Evolutionary conservation across 2,113 vertebrate genomes (phyloP), one percentile per base, ranked within the genome.

Genomic region (Noturus placidus): DNA sequence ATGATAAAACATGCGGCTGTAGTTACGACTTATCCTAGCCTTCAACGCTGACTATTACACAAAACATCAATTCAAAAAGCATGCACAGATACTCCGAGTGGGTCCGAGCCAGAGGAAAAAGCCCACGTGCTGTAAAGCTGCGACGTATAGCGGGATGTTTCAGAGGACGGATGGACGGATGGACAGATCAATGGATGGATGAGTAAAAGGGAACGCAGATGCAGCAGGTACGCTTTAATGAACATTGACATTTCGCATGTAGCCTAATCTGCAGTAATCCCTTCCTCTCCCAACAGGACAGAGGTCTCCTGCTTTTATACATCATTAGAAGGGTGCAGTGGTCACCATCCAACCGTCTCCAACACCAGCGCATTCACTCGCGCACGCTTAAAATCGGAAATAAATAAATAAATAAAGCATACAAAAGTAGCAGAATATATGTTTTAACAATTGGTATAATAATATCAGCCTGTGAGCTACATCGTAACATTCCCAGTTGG

Each of bases 1-100:
- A 94, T 92, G 93, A 93, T 95, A 96, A 97, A 96, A 95, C 94
- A 96, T 97, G 94, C 96, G 97, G 95, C 95, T 96, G 96, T 92
- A 92, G 92, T 87, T 90, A 91, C 91, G 91, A 90, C 89, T 65
- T 83, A 27, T 84, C 74, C 84, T 83, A 86, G 79, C 30, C 77
- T 81, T 70, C 50, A 57, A 79, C 14, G 11, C 46, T 25, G 46
- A 67, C 30, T 54, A 25, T 52, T 35, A 67, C 59, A 38, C 56
- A 42, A 30, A 85, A 17, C 70, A 77, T 46, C 42, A 5, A 54
- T 35, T 54, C 50, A 27, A 54, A 54, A 54, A n/a, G n/a, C 2
- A 11, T 13, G 42, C 33, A 61, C 33, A 82, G 56, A 61, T n/a
- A 25, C 79, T 27, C 33, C 20, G 14, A 82, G 57, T 42, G 33